Conservation (phyloP, 2,113 vertebrate species). For the rabbit (Oryctolagus cuniculus) region mOryCun1.1 NC_091432.1:179832501-179833000, state of each 20-base stretch:
- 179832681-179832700: constrained; percentile 73
- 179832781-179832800: constrained; percentile 77
- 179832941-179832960: not conserved
- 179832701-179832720: constrained; percentile 63
- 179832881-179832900: not conserved
- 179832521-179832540: constrained; percentile 61
- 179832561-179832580: constrained; percentile 66
- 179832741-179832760: constrained; percentile 73
- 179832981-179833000: constrained; percentile 28
- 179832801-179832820: constrained; percentile 74
- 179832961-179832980: not conserved
- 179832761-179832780: constrained; percentile 59
- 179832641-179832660: constrained; percentile 72
- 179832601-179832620: constrained; percentile 35
- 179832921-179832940: not conserved
- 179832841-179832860: constrained; percentile 54
- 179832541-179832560: constrained; percentile 68
- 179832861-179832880: constrained; percentile 45
- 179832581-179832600: constrained; percentile 69
- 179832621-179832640: constrained; percentile 11
- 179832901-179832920: not conserved
- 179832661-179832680: constrained; percentile 63
- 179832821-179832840: constrained; percentile 67
- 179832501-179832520: constrained; percentile 53
- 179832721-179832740: constrained; percentile 77